Evolutionary conservation across 2,113 vertebrate species (phyloP).

Genomic region (Hypocryptadius cinnamomeus): DNA sequence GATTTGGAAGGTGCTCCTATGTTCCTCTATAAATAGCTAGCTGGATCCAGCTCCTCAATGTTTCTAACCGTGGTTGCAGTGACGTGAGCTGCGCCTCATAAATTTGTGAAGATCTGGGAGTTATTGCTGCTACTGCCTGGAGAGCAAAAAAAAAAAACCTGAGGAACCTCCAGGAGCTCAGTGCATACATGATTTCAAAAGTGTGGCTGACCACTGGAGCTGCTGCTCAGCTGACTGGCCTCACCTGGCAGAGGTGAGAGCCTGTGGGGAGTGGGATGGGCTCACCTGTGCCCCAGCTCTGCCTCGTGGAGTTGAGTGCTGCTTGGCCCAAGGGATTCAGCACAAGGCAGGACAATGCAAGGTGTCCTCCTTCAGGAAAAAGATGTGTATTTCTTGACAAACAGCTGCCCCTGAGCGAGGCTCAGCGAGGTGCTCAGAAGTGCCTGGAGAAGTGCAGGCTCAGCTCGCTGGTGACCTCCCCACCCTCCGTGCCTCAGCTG

Average conservation of each 20-base stretch:
- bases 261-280: background rate
- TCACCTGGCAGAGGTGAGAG: background rate
- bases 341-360: background rate
- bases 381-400: background rate
- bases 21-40: background rate
- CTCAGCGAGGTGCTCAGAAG: background rate
- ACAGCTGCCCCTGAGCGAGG: background rate
- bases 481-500: fast-evolving
- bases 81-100: background rate
- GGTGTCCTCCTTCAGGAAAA: background rate
- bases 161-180: background rate
- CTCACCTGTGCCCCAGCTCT: background rate
- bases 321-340: background rate
- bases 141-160: background rate
- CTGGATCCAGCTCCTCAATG: background rate
- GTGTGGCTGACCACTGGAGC: fast-evolving
- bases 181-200: background rate
- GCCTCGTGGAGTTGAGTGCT: background rate
- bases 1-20: background rate
- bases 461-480: background rate
- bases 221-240: background rate
- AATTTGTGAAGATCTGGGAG: background rate
- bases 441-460: background rate
- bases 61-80: background rate
- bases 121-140: background rate